Conservation (phyloP, 1,140 invertebrate genomes). For the Paracyclopina nana region DNA sequence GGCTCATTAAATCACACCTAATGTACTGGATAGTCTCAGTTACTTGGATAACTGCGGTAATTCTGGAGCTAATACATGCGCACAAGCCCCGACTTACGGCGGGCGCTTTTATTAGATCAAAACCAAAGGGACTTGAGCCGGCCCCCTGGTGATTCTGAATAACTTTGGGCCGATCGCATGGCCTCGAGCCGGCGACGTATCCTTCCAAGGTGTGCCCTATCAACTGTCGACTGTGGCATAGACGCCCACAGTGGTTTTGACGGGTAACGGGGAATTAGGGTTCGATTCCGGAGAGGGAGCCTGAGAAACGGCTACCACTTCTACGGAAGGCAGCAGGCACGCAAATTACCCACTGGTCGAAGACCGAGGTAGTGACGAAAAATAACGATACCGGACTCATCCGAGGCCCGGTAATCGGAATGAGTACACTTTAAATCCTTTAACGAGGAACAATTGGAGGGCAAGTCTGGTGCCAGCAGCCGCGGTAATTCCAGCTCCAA, state of each 20-base stretch:
- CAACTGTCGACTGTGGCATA: conserved; percentile 59
- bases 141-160: conserved; percentile 64
- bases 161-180: conserved; percentile 53
- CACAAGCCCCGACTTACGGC: conserved; percentile 39
- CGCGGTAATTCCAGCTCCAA: conserved; percentile 76
- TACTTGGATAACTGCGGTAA: conserved; percentile 76
- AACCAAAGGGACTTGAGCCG: conserved; percentile 32
- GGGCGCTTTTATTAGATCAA: conserved; percentile 51
- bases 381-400: conserved; percentile 63
- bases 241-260: conserved; percentile 51
- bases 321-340: conserved; percentile 76
- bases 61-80: conserved; percentile 68
- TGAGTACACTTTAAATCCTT: conserved; percentile 73
- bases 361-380: conserved; percentile 59
- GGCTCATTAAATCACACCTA: conserved; percentile 57
- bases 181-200: conserved; percentile 48
- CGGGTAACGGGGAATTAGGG: conserved; percentile 43
- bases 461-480: conserved; percentile 77
- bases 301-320: conserved; percentile 79
- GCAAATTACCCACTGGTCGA: conserved; percentile 64
- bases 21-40: conserved; percentile 41
- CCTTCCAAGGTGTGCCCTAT: conserved; percentile 72
- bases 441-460: conserved; percentile 67
- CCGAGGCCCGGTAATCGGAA: conserved; percentile 59
- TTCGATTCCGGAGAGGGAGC: conserved; percentile 47